Evolutionary conservation across 2,888 invertebrate genomes (phyloP), one percentile per base, ranked within the genome.

Genomic region (Caenorhabditis sp.): DNA sequence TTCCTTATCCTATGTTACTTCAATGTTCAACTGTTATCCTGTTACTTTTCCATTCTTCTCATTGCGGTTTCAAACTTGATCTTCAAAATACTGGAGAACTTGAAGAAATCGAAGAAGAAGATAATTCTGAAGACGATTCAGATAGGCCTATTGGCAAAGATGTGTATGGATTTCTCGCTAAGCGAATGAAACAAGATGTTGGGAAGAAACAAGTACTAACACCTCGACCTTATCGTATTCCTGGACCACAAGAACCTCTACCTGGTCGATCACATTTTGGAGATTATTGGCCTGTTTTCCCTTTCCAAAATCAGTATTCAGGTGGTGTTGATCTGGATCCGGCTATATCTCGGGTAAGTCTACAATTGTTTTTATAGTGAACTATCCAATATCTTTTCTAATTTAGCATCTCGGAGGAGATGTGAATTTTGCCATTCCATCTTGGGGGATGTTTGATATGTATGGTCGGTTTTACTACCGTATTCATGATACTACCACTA

Each of bases 331-430:
- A 84, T 70, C 60, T 84, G 49, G 84, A 84, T 76, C 84, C 84
- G 20, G 77, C 83, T 1, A 83, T 78, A 54, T 82, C 83, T 59
- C 70, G 84, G 43, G 83, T 84, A 60, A 38, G 62, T 25, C 36
- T 38, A 26, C 1, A 38, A n/a, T n/a, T n/a, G 20, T 21, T 3
- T 2, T 20, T 36, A 31, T 4, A 23, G n/a, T 25, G 3, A 38
- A 50, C n/a, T 5, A 12, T 66, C n/a, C n/a, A n/a, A 59, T 12
- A 31, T 52, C 38, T n/a, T 60, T 81, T 63, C 61, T n/a, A n/a
- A n/a, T n/a, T n/a, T n/a, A 83, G 83, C 83, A 83, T 67, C 80
- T 84, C 53, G 84, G 84, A 75, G 84, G 84, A 10, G 84, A 84
- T 61, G 64, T 84, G 64, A 84, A 84, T 65, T 62, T 84, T 17